These are phyloP conservation scores for Tupaia tana DNA, from an alignment of 2,113 vertebrate genomes.

Conservation along the genomic window DNA sequence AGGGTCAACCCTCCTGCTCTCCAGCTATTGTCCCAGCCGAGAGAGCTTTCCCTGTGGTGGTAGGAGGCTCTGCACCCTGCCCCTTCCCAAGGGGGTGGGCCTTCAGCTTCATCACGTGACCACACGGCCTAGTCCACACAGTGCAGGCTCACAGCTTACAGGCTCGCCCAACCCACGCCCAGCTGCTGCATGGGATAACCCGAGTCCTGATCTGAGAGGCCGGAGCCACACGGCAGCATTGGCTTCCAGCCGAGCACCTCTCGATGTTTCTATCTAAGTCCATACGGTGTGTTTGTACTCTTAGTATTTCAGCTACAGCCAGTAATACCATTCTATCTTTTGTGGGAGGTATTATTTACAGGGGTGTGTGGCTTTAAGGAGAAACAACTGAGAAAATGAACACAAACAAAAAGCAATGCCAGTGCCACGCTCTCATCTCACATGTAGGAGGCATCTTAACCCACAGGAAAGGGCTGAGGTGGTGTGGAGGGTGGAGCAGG, in stretches of 20 bases:
- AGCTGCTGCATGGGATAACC: neutral
- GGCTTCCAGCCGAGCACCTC: neutral
- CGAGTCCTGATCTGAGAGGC: neutral
- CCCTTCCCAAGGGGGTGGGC: neutral
- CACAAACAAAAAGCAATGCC: neutral
- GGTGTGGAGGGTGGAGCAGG: too few species aligned
- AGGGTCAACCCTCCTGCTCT: rapidly evolving
- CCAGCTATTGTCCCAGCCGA: too few species aligned
- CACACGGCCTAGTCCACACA: neutral
- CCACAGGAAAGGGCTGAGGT: too few species aligned
- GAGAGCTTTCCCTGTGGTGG: too few species aligned
- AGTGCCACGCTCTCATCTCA: neutral
- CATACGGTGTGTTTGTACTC: rapidly evolving
- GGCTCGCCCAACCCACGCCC: neutral
- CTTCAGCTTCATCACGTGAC: neutral
- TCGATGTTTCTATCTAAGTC: neutral
- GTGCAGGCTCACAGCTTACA: neutral
- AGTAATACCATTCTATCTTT: neutral
- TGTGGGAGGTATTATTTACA: neutral
- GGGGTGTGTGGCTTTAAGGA: neutral
- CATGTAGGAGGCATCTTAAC: rapidly evolving
- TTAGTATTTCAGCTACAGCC: neutral
- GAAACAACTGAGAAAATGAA: constrained; percentile 11
- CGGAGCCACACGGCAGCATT: neutral
- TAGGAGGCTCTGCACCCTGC: neutral